These are phyloP conservation scores for Cavia aperea DNA, from an alignment of 2,113 vertebrate genomes.

Conservation along the genomic window DNA sequence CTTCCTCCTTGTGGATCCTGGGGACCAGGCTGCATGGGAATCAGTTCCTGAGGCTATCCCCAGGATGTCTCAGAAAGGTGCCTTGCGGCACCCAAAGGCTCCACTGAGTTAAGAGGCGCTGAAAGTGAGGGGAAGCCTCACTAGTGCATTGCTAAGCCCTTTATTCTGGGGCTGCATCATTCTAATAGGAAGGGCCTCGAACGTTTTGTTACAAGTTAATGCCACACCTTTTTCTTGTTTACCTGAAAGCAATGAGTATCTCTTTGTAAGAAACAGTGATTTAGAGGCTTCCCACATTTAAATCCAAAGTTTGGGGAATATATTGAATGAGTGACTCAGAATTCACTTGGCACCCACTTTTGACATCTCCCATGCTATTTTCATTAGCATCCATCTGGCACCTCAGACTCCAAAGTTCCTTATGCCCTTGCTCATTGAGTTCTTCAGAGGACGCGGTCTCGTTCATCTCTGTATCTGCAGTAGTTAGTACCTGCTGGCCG, in stretches of 20 bases:
- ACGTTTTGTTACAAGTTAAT: neutral
- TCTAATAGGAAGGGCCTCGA: neutral
- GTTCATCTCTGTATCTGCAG: fast-evolving
- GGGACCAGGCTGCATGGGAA: too few relatives aligned
- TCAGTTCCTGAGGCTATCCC: neutral
- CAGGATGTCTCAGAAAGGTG: neutral
- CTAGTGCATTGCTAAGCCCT: fast-evolving
- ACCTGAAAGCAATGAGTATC: neutral
- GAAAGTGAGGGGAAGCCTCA: neutral
- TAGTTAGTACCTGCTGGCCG: neutral
- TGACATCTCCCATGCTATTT: neutral
- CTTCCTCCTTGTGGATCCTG: fast-evolving
- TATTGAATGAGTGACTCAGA: conserved; percentile 31
- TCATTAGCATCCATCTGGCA: neutral
- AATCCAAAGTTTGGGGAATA: neutral
- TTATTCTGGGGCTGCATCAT: neutral
- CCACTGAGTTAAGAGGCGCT: too few relatives aligned
- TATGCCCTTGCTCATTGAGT: neutral
- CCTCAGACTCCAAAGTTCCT: neutral
- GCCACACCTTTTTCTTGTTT: neutral
- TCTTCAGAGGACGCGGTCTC: neutral
- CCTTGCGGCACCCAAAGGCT: neutral
- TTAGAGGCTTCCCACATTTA: neutral
- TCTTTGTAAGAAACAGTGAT: neutral
- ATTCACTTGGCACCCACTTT: neutral